Base-by-base conservation (phyloP, 1,140 invertebrate species). In the Bicyclus anynana region DNA sequence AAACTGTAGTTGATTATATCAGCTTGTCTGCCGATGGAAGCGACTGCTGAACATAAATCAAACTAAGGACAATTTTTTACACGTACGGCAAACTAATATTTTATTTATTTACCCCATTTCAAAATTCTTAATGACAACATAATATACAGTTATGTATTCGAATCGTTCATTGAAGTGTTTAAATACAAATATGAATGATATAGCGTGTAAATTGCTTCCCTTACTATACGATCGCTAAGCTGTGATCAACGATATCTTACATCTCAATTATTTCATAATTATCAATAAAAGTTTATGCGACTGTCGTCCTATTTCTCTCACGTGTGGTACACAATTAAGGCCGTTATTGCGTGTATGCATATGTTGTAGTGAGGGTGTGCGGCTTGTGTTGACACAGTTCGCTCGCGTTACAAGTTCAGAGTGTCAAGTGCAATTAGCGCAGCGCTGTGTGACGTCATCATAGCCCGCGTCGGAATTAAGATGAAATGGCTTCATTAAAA, bases 371-470 rank as follows among this genome's bases (percentile, higher is more conserved):
- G 33, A 0, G 27, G 12, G 17, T 4, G 5, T 16, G 12, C 33
- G 35, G 46, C 29, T 38, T 49, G 14, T 48, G 27, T 20, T 47
- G 56, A 61, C 59, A 59, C 27, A 67, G 58, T 62, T 65, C 40
- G 18, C 47, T 37, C 12, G 54, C 49, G 56, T 62, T 46, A 52
- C 35, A 65, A 44, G 56, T 65, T 67, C 59, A 70, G 53, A 26
- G 53, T 51, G 74, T 74, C 74, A 74, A 70, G 71, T 68, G 60
- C 74, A 72, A 72, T 72, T 69, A 68, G 57, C 44, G 40, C 42
- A 4, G 42, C 5, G 49, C 47, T 55, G 23, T 55, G 23, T 46
- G 47, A 44, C 42, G 17, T 44, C 42, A 2, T 44, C n/a, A 21
- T 14, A 21, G n/a, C 21, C 21, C 21, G 12, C 21, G n/a, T 44